phyloP scores from a whole-genome alignment of 2,888 invertebrate species.

The Cerastis rubricosa region DNA sequence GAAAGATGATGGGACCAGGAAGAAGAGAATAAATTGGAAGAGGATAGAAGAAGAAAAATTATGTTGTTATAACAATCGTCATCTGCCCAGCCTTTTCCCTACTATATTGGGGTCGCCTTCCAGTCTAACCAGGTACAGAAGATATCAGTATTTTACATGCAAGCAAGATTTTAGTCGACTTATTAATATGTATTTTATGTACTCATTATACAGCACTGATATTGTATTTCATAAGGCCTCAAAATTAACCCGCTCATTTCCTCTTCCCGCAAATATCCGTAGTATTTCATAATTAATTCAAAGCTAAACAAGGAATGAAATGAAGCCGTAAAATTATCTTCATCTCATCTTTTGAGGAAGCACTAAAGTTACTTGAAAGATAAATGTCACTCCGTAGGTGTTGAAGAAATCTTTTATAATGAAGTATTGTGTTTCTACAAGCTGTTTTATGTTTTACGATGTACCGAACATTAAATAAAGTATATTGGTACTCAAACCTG shows the following conservation, averaged over 20 bases:
- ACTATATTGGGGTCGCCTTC: not conserved
- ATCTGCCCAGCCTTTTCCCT: not conserved
- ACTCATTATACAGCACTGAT: too few species aligned
- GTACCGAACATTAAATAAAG: conserved; percentile 47
- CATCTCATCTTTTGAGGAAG: not conserved
- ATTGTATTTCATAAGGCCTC: too few species aligned
- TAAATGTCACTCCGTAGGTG: conserved; percentile 10
- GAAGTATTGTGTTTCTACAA: conserved; percentile 28
- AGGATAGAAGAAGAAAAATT: too few species aligned
- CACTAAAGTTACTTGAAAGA: not conserved
- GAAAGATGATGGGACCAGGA: not conserved
- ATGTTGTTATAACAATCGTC: not conserved
- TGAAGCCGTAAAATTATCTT: not conserved
- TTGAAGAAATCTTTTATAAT: conserved; percentile 17
- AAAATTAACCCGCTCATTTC: too few species aligned
- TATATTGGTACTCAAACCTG: conserved; percentile 23
- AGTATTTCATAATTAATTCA: conserved; percentile 7
- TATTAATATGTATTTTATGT: too few species aligned
- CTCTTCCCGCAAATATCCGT: not conserved
- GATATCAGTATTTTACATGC: not conserved
- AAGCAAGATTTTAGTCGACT: not conserved
- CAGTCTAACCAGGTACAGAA: not conserved
- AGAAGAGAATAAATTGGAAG: not conserved
- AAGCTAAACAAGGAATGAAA: conserved; percentile 1
- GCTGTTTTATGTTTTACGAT: conserved; percentile 44